These are phyloP conservation scores for Oryzias celebensis DNA, from an alignment of 2,113 vertebrate genomes.

Conservation along the genomic window DNA sequence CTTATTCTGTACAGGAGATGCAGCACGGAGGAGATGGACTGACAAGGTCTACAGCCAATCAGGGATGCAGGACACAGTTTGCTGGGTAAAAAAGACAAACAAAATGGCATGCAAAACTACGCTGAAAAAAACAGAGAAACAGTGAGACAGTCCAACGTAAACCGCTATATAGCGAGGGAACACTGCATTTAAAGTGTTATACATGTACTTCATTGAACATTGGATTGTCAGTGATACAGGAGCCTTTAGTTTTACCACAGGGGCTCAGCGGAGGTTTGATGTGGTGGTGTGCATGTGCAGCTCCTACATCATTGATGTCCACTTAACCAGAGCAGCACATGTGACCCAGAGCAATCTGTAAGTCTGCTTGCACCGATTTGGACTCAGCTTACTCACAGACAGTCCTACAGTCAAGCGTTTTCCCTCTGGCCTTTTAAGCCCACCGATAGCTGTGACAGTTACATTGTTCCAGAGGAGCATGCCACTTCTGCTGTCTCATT, in stretches of 20 bases:
- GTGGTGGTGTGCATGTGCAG: constrained; percentile 36
- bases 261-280: constrained; percentile 51
- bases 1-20: no score
- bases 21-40: no score
- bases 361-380: constrained; percentile 54
- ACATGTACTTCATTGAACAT: constrained; percentile 50
- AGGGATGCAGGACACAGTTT: no score
- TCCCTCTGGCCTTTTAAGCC: constrained; percentile 33
- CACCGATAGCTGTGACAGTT: constrained; percentile 43
- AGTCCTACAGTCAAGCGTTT: neutral
- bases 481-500: constrained; percentile 40
- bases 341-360: constrained; percentile 41
- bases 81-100: no score
- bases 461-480: constrained; percentile 41
- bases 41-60: no score
- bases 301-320: constrained; percentile 70
- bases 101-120: no score
- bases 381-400: constrained; percentile 1
- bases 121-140: no score
- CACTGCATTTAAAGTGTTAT: no score
- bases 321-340: constrained; percentile 56
- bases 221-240: constrained; percentile 62
- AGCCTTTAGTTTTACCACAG: constrained; percentile 51
- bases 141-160: no score
- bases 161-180: no score